Evolutionary conservation across 2,888 invertebrate species (phyloP), one percentile per base, ranked within the genome.

Genomic region (Scaptomyza cyrtandrae): DNA sequence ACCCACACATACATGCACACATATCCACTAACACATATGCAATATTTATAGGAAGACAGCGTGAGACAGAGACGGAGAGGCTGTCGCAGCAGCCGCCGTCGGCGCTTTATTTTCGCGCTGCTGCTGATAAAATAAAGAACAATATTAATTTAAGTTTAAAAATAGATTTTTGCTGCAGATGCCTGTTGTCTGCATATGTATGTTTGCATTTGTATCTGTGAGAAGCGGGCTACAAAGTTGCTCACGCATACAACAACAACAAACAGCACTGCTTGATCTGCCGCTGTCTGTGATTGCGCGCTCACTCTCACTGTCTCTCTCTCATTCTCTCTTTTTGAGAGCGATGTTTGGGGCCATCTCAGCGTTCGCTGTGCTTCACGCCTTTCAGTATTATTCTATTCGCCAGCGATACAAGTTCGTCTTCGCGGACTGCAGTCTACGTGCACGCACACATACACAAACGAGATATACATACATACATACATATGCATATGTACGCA

Each of bases 121-220:
- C 76, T 73, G 89, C 88, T 89, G 89, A 89, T 89, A 89, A 89
- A 89, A 89, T 89, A 89, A 89, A 89, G 87, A 88, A 89, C 82
- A 89, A 89, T 89, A 86, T 89, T 89, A 89, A 90, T 86, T 89
- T 86, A 89, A 85, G 89, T 89, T 86, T 89, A 89, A 87, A 89
- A 89, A 89, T 89, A 89, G 89, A 89, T 77, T 80, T 86, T 66
- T 61, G 78, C 85, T 80, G 84, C 87, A 84, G 85, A 87, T 86
- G 84, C 86, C 78, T 81, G 77, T 78, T 86, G 60, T 66, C 66
- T 69, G 80, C 75, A 74, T 35, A 35, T 75, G 52, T 71, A 59
- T 68, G 60, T 68, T 19, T 59, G 65, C 43, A 37, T 57, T 45
- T 54, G 71, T 71, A 54, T 66, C 35, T 16, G 50, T 59, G 56